Conservation (phyloP, 2,888 invertebrate genomes). For the Atethmia centrago region DNA sequence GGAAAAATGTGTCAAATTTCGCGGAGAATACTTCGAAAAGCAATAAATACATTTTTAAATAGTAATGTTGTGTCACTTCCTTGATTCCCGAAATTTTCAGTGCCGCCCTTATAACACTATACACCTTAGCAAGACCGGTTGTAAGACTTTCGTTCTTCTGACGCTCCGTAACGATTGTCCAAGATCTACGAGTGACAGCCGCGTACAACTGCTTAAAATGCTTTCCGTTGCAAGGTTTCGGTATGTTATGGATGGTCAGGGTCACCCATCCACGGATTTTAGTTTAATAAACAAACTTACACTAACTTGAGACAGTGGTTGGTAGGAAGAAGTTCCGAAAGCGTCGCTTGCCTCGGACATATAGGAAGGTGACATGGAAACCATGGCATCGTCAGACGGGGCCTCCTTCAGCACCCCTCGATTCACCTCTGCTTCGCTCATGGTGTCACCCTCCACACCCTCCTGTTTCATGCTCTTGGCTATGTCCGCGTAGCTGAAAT, state of each 20-base stretch:
- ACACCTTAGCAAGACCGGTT: no score
- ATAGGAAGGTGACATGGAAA: constrained; percentile 78
- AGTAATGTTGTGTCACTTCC: no score
- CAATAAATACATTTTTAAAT: no score
- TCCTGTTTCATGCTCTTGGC: constrained; percentile 89
- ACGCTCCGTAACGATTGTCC: background rate
- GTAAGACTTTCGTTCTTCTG: no score
- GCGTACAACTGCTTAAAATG: background rate
- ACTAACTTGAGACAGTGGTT: constrained; percentile 75
- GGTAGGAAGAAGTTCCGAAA: constrained; percentile 72
- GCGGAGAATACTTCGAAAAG: no score
- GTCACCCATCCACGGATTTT: background rate
- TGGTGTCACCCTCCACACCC: constrained; percentile 67
- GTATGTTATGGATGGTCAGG: background rate
- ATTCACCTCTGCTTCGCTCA: constrained; percentile 67
- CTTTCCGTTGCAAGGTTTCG: background rate
- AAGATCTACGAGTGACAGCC: background rate
- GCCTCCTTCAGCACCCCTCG: constrained; percentile 66
- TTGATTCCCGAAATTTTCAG: no score
- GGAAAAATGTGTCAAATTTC: no score
- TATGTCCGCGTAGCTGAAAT: constrained; percentile 93
- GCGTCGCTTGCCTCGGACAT: constrained; percentile 79
- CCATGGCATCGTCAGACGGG: constrained; percentile 70
- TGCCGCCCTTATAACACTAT: no score
- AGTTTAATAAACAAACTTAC: constrained; percentile 8